A percentile compares a stretch with the other conserved stretches of the same genome.
Conservation (phyloP, 1,140 invertebrate genomes). For the Macrotrachela quadricornifera region DNA sequence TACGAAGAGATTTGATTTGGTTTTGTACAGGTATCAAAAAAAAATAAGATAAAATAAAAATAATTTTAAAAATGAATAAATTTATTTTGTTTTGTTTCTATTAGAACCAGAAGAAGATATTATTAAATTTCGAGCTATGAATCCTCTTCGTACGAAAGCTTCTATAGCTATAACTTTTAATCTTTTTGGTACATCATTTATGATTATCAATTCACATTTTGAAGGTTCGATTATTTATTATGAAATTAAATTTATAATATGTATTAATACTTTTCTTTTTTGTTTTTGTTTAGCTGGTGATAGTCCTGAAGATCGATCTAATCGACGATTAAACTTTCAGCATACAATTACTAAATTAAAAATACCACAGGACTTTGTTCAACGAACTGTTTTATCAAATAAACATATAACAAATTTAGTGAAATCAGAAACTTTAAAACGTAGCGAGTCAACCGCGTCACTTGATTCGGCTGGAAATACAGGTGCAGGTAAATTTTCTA, state of each 20-base stretch:
- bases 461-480: too few relatives aligned
- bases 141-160: conserved; percentile 62
- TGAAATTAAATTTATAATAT: too few relatives aligned
- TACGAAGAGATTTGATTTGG: conserved; percentile 72
- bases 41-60: too few relatives aligned
- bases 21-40: conserved; percentile 56
- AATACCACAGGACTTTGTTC: background rate
- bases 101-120: conserved; percentile 58
- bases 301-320: background rate
- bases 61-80: conserved; percentile 10
- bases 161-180: conserved; percentile 66
- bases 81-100: conserved; percentile 7
- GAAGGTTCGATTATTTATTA: conserved; percentile 47
- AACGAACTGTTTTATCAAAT: background rate
- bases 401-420: background rate
- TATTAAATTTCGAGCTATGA: conserved; percentile 57
- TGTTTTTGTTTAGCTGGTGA: background rate
- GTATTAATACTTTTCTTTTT: background rate
- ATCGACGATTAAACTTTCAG: background rate
- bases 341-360: background rate
- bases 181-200: conserved; percentile 71
- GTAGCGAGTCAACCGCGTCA: too few relatives aligned
- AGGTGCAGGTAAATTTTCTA: background rate
- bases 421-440: too few relatives aligned
- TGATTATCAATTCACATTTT: conserved; percentile 77